These are phyloP conservation scores for Margaritifera margaritifera DNA, from an alignment of 2,888 invertebrate genomes.

Conservation along the genomic window DNA sequence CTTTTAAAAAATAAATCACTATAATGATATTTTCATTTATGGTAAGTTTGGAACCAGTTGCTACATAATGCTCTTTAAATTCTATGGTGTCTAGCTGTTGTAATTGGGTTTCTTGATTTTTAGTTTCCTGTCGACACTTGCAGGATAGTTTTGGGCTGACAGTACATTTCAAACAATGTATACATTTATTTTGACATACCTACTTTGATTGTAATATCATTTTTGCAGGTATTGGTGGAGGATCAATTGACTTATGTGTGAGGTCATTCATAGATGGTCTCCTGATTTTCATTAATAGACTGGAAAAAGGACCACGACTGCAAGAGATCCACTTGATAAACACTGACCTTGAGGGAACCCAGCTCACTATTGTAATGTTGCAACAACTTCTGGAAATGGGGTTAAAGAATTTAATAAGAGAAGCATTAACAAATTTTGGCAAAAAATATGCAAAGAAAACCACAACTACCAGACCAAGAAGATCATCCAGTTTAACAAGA, in stretches of 20 bases:
- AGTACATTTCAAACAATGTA: too few species aligned
- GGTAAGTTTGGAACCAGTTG: too few species aligned
- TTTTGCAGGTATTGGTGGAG: conserved; percentile 50
- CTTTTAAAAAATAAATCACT: too few species aligned
- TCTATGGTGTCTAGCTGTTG: too few species aligned
- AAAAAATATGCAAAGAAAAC: neutral
- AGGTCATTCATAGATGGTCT: conserved; percentile 40
- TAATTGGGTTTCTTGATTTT: too few species aligned
- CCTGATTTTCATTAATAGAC: conserved; percentile 20
- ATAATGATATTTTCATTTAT: too few species aligned
- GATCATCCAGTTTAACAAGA: conserved; percentile 7
- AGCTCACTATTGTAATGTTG: conserved; percentile 29
- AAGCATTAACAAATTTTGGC: conserved; percentile 11
- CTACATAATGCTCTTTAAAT: too few species aligned
- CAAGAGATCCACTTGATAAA: conserved; percentile 37
- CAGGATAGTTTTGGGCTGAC: too few species aligned
- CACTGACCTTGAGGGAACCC: conserved; percentile 37
- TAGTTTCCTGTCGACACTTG: too few species aligned
- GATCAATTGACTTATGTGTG: conserved; percentile 46
- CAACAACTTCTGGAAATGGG: conserved; percentile 23
- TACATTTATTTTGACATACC: too few species aligned
- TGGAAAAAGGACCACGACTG: conserved; percentile 2
- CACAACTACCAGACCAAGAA: conserved; percentile 17
- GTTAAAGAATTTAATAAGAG: conserved; percentile 10
- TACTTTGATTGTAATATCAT: neutral